phyloP scores from a whole-genome alignment of 2,113 vertebrate species.

The Erythrolamprus reginae region DNA sequence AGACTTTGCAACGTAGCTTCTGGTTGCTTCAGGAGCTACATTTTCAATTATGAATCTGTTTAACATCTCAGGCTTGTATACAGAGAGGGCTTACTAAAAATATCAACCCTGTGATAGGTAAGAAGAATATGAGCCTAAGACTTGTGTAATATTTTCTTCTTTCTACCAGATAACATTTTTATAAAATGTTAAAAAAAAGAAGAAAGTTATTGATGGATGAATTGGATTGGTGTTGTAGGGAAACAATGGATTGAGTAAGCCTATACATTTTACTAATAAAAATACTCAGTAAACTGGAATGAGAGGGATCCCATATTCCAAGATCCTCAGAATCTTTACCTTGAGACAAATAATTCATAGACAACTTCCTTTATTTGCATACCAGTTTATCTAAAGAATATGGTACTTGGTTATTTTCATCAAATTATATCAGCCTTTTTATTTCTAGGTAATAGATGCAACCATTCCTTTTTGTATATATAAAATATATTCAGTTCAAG shows the following conservation, averaged over 20 bases:
- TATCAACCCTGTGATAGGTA: not conserved
- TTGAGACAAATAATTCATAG: not conserved
- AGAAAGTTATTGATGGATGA: not conserved
- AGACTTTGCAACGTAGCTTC: not conserved
- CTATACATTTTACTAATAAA: not conserved
- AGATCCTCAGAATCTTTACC: not conserved
- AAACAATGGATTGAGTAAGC: not conserved
- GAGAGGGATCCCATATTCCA: not conserved
- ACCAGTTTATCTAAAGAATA: not conserved
- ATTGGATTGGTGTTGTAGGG: not conserved
- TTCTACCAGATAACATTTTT: not conserved
- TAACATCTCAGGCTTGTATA: not conserved
- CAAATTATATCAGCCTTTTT: not conserved
- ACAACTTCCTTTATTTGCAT: not conserved
- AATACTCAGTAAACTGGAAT: not conserved
- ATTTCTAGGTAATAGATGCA: not conserved
- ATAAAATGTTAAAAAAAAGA: not conserved
- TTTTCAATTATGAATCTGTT: not conserved
- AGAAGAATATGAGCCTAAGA: not conserved
- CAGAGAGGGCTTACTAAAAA: not conserved
- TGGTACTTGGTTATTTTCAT: not conserved
- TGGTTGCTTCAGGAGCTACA: not conserved
- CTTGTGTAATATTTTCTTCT: not conserved
- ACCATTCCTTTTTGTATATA: not conserved
- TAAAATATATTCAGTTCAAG: not conserved